Conservation (phyloP, 2,888 invertebrate genomes). For the Brassicogethes aeneus region DNA sequence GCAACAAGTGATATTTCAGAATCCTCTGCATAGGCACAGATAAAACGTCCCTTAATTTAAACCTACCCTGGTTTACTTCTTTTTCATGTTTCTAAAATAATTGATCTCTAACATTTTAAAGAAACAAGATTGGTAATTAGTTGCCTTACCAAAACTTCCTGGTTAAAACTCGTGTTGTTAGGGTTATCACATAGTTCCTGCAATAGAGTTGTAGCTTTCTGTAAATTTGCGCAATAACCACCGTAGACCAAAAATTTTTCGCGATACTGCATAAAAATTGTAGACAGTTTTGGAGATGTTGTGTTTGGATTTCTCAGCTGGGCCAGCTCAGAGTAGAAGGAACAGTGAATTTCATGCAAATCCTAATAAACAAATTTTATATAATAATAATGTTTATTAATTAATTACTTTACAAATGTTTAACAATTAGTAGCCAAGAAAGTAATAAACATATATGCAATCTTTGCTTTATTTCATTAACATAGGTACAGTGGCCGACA, state of each 20-base stretch:
- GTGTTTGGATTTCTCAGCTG: conserved; percentile 50
- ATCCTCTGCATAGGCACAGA: conserved; percentile 98
- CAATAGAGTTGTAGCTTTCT: conserved; percentile 76
- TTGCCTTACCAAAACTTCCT: conserved; percentile 61
- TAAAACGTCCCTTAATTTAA: conserved; percentile 88
- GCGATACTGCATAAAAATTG: conserved; percentile 85
- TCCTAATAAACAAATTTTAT: no score
- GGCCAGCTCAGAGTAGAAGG: conserved; percentile 71
- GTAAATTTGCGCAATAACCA: conserved; percentile 91
- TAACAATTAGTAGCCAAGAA: no score
- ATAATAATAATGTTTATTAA: no score
- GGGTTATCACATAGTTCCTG: conserved; percentile 66
- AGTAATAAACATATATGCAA: no score
- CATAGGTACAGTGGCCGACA: no score
- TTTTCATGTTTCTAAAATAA: conserved; percentile 76
- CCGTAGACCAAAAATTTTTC: conserved; percentile 90
- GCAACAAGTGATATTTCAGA: conserved; percentile 89
- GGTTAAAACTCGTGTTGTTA: conserved; percentile 47
- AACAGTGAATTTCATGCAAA: conserved; percentile 76
- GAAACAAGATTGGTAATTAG: conserved; percentile 14
- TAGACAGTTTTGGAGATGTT: conserved; percentile 57
- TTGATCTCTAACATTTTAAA: neutral
- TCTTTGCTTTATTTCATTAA: no score
- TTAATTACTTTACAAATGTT: no score
- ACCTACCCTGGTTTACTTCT: conserved; percentile 89